Evolutionary conservation across 2,797 vertebrate genomes (phyloP).

Genomic region (Rhincodon typus): DNA sequence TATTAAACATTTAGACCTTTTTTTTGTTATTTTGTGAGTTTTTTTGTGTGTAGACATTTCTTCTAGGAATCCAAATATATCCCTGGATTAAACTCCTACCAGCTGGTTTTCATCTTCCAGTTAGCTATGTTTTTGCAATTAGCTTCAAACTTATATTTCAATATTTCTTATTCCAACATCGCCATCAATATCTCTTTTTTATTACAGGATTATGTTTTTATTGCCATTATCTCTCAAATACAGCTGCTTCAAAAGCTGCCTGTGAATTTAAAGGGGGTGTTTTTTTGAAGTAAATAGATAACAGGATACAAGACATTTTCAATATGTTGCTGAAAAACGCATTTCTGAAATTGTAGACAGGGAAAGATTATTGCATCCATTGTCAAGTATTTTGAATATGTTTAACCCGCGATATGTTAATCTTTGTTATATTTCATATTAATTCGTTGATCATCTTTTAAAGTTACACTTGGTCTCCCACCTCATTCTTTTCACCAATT

Average conservation of each 20-base stretch:
- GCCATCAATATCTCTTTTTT: conserved; percentile 16
- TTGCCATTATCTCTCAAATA: conserved; percentile 23
- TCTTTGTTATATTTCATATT: not conserved
- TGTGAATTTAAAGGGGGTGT: not conserved
- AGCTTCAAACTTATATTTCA: not conserved
- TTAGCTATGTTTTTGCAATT: conserved; percentile 14
- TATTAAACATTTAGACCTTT: not conserved
- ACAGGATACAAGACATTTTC: not conserved
- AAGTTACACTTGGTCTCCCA: not conserved
- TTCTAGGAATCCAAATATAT: conserved; percentile 11
- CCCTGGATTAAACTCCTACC: conserved; percentile 1
- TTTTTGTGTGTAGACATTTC: not conserved
- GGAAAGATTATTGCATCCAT: not conserved
- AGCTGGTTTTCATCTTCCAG: conserved; percentile 28
- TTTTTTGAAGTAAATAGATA: not conserved
- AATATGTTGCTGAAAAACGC: not conserved
- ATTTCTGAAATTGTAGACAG: not conserved
- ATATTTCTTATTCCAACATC: not conserved
- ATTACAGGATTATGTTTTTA: not conserved
- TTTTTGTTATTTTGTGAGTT: conserved; percentile 4
- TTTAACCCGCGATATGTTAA: not conserved
- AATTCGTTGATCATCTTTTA: not conserved
- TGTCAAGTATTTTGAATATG: not conserved
- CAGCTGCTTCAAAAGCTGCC: conserved; percentile 3
- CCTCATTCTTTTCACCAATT: not conserved